Evolutionary conservation across 2,113 vertebrate species (phyloP).

Genomic region (Grus americana): DNA sequence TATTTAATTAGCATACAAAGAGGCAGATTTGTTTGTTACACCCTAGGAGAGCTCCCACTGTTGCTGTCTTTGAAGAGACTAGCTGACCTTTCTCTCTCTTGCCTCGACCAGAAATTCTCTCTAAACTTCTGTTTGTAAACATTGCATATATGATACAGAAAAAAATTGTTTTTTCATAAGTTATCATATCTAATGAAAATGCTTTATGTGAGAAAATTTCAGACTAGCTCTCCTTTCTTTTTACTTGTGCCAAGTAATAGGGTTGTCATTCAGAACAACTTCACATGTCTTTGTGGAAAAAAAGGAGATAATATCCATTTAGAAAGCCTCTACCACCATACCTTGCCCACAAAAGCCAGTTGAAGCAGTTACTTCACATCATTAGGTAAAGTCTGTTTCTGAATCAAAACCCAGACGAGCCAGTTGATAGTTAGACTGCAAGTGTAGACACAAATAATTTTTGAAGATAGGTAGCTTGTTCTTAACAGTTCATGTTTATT

Average conservation of each 20-base stretch:
- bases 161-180: not conserved
- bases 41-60: fast-evolving
- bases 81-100: not conserved
- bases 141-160: not conserved
- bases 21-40: not conserved
- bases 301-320: not conserved
- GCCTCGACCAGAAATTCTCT: not conserved
- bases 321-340: not conserved
- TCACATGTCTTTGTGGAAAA: not conserved
- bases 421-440: not conserved
- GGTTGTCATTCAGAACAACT: not conserved
- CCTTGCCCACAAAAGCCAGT: not conserved
- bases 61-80: not conserved
- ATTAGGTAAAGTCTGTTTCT: not conserved
- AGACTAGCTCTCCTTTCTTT: not conserved
- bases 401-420: not conserved
- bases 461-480: not conserved
- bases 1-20: not conserved
- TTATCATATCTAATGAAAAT: not conserved
- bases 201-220: not conserved
- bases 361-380: not conserved
- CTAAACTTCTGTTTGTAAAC: not conserved
- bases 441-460: not conserved
- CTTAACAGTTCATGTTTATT: not conserved
- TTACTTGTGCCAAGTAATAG: not conserved